Evolutionary conservation across 2,888 invertebrate genomes (phyloP).

Genomic region (Melieria picta): DNA sequence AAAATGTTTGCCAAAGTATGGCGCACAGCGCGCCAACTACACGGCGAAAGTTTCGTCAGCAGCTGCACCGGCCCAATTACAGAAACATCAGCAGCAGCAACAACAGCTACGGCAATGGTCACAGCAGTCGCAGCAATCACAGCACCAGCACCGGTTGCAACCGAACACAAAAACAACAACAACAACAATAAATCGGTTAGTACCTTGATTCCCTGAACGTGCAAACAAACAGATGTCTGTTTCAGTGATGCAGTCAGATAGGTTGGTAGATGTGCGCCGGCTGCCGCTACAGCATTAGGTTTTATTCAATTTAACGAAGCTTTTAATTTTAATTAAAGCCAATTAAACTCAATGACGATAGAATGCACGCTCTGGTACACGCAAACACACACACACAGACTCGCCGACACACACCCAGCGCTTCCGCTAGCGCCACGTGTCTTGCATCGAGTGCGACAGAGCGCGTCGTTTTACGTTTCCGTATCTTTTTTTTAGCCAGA

Average conservation of each 20-base stretch:
- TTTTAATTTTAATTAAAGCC: slow-evolving; percentile 57
- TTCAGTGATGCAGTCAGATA: not conserved
- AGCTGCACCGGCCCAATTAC: slow-evolving; percentile 4
- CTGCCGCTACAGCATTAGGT: too few relatives aligned
- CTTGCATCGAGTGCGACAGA: too few relatives aligned
- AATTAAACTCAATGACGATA: slow-evolving; percentile 51
- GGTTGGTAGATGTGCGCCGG: too few relatives aligned
- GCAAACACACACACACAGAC: not conserved
- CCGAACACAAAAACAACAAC: not conserved
- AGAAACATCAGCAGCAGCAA: slow-evolving; percentile 11
- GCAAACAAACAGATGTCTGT: not conserved
- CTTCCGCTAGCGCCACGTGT: too few relatives aligned
- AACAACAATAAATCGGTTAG: not conserved
- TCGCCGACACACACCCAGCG: not conserved
- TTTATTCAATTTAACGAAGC: slow-evolving; percentile 54
- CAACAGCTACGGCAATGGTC: not conserved
- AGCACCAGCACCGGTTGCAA: slow-evolving; percentile 8
- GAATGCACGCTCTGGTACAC: slow-evolving; percentile 6
- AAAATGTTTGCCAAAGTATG: not conserved
- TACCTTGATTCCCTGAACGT: not conserved
- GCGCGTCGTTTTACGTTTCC: too few relatives aligned
- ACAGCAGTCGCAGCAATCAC: not conserved
- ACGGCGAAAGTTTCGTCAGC: slow-evolving; percentile 9
- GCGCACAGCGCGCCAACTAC: not conserved
- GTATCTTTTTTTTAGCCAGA: too few relatives aligned